Percentiles rank a stretch among this genome's conserved stretches.
phyloP scores from a whole-genome alignment of 2,797 vertebrate species.

The Cuculus canorus region DNA sequence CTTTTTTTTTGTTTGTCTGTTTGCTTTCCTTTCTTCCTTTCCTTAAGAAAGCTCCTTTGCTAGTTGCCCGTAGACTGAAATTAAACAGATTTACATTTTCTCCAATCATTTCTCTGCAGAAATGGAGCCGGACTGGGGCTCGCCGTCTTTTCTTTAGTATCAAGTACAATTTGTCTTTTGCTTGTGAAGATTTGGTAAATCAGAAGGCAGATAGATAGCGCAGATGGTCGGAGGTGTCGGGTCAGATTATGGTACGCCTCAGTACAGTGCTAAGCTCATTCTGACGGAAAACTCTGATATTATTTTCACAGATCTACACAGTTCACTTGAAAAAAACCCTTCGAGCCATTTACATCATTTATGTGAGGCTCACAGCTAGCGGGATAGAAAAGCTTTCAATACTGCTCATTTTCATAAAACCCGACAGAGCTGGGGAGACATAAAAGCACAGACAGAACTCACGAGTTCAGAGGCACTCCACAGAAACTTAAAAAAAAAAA shows the following conservation, averaged over 20 bases:
- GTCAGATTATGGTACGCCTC: constrained; percentile 98
- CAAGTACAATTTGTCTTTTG: constrained; percentile 91
- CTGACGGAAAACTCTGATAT: constrained; percentile 98
- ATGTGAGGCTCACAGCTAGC: constrained; percentile 83
- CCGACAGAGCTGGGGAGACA: constrained; percentile 68
- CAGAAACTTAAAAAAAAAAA: constrained; percentile 65
- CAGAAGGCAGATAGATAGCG: constrained; percentile 98
- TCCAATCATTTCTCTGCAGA: constrained; percentile 27
- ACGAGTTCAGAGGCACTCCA: neutral
- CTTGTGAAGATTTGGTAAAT: constrained; percentile 90
- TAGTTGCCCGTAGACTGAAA: constrained; percentile 15
- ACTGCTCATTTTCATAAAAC: constrained; percentile 84
- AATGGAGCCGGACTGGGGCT: constrained; percentile 42
- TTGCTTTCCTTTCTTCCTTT: neutral
- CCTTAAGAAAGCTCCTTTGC: neutral
- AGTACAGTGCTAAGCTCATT: constrained; percentile 93
- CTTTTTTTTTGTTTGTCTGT: neutral
- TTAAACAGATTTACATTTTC: constrained; percentile 53
- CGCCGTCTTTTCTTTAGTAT: constrained; percentile 88
- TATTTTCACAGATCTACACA: constrained; percentile 90
- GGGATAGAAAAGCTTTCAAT: constrained; percentile 87
- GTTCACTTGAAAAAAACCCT: constrained; percentile 84
- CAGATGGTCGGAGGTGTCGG: constrained; percentile 99
- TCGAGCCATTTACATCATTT: constrained; percentile 88
- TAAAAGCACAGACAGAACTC: constrained; percentile 40